phyloP scores from a whole-genome alignment of 2,113 vertebrate species.

The Tichodroma muraria region DNA sequence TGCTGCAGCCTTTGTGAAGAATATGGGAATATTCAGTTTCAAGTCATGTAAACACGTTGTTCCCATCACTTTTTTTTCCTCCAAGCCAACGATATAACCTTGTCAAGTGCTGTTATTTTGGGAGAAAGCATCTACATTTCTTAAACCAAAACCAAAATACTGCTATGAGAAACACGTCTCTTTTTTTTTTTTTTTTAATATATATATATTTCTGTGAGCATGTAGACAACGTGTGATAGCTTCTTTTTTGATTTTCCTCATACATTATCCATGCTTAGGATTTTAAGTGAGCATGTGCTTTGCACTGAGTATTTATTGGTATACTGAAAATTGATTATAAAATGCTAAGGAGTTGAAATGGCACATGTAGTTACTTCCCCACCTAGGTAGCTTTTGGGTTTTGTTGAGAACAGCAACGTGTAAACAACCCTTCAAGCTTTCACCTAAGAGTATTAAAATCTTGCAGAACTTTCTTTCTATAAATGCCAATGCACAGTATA shows the following conservation, averaged over 20 bases:
- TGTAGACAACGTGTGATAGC: not conserved
- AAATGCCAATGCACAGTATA: not conserved
- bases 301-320: not conserved
- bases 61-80: not conserved
- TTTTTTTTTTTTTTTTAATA: not conserved
- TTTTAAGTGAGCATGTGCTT: constrained; percentile 34
- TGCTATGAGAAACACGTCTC: not conserved
- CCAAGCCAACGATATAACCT: not conserved
- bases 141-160: not conserved
- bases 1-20: not conserved
- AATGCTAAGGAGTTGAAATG: not conserved
- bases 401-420: not conserved
- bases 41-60: not conserved
- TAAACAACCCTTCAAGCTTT: not conserved
- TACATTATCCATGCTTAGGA: not conserved
- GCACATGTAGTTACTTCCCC: not conserved
- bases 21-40: not conserved
- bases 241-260: not conserved
- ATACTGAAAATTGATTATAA: not conserved
- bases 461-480: not conserved
- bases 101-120: not conserved
- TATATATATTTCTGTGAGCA: not conserved
- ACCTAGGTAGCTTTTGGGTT: not conserved
- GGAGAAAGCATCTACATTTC: not conserved
- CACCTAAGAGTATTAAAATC: not conserved